These are phyloP conservation scores for Lepidurus couesii DNA, from an alignment of 1,140 invertebrate genomes.

Conservation along the genomic window DNA sequence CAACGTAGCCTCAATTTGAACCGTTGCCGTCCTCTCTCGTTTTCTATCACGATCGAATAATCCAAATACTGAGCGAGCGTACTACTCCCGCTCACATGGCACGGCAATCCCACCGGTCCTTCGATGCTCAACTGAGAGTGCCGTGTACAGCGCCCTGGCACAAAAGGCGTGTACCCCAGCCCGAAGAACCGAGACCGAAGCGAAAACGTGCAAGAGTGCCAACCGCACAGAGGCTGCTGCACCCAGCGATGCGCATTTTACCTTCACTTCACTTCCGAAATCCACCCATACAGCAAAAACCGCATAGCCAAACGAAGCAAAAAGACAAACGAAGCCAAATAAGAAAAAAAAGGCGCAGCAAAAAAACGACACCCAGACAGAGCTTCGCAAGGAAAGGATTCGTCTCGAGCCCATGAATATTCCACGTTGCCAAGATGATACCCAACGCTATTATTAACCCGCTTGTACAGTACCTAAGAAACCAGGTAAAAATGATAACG, in stretches of 20 bases:
- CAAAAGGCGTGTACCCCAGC: background rate
- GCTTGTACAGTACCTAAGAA: background rate
- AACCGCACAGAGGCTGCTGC: slow-evolving; percentile 16
- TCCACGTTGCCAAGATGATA: background rate
- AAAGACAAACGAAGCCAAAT: background rate
- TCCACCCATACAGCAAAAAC: slow-evolving; percentile 10
- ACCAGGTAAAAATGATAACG: background rate
- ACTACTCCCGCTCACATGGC: background rate
- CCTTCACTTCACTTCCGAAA: slow-evolving; percentile 14
- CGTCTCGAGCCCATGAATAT: background rate
- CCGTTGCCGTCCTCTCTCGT: background rate
- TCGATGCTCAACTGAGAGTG: slow-evolving; percentile 9
- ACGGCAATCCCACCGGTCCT: background rate
- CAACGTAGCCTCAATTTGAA: background rate
- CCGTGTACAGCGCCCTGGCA: background rate
- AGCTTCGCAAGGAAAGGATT: background rate
- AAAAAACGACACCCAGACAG: background rate
- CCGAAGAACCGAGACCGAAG: background rate
- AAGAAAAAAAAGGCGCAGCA: background rate
- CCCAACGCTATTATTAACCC: slow-evolving; percentile 4
- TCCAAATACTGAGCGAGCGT: background rate
- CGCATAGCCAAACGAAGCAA: background rate
- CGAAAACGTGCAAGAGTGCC: background rate
- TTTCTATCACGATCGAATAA: slow-evolving; percentile 1
- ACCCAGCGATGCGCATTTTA: slow-evolving; percentile 13